phyloP scores from a whole-genome alignment of 2,888 invertebrate genomes.

The Dioctria rufipes region DNA sequence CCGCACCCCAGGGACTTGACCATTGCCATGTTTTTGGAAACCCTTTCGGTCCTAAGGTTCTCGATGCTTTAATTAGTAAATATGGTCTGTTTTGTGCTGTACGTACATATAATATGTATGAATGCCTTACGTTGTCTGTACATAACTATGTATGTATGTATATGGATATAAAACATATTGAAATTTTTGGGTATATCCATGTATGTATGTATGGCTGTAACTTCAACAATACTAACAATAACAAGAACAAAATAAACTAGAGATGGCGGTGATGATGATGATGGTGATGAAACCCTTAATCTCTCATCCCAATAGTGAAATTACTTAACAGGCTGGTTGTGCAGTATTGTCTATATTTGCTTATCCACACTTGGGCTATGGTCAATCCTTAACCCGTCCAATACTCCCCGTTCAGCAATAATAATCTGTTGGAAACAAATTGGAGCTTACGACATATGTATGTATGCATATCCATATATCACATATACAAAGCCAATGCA shows the following conservation, averaged over 20 bases:
- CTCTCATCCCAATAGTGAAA: slow-evolving; percentile 16
- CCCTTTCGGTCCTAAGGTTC: slow-evolving; percentile 48
- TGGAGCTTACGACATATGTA: slow-evolving; percentile 47
- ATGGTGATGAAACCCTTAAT: slow-evolving; percentile 31
- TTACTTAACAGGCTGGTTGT: slow-evolving; percentile 6
- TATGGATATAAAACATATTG: no score
- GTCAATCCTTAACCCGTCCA: slow-evolving; percentile 55
- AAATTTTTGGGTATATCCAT: no score
- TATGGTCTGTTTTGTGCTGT: slow-evolving; percentile 41
- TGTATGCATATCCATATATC: background rate
- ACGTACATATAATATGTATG: background rate
- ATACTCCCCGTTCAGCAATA: slow-evolving; percentile 56
- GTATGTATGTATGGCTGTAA: background rate
- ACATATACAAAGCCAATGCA: background rate
- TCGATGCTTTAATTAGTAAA: slow-evolving; percentile 51
- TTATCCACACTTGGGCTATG: slow-evolving; percentile 26
- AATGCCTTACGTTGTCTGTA: background rate
- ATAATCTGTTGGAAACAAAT: slow-evolving; percentile 59
- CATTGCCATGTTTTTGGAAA: slow-evolving; percentile 55
- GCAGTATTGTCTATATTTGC: slow-evolving; percentile 18
- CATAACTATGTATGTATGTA: background rate
- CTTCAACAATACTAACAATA: slow-evolving; percentile 19
- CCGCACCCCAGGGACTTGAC: slow-evolving; percentile 59
- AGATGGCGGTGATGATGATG: slow-evolving; percentile 44
- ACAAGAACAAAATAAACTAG: background rate